Percentiles rank a stretch among this genome's conserved stretches.
Evolutionary conservation across 2,113 vertebrate genomes (phyloP).

Genomic region (Axis porcinus): DNA sequence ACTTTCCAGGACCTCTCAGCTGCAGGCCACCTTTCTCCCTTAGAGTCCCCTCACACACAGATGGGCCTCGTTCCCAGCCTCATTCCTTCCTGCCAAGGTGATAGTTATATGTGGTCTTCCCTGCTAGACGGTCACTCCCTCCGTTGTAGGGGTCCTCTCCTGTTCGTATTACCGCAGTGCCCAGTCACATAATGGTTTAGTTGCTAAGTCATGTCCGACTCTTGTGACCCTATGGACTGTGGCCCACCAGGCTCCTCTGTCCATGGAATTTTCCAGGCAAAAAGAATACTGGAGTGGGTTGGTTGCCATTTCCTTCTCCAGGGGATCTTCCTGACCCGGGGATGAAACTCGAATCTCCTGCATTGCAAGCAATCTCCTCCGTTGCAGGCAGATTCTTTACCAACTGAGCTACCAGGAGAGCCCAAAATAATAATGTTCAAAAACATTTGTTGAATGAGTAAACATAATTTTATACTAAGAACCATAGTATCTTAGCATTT

Average conservation of each 20-base stretch:
- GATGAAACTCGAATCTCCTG: background rate
- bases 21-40: background rate
- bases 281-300: background rate
- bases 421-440: background rate
- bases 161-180: background rate
- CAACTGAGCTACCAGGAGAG: background rate
- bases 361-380: background rate
- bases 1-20: background rate
- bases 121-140: too few relatives aligned
- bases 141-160: background rate
- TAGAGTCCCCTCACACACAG: rapidly evolving
- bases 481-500: background rate
- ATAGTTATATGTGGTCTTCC: background rate
- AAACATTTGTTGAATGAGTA: background rate
- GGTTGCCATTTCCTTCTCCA: background rate
- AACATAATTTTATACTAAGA: background rate
- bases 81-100: background rate
- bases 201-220: background rate
- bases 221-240: background rate
- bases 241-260: background rate
- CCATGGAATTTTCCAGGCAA: background rate
- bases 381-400: background rate
- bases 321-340: background rate
- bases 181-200: background rate
- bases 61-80: background rate